These are phyloP conservation scores for Desmophyllum pertusum DNA, from an alignment of 92 coral and sea anemone genomes.

Conservation along the genomic window DNA sequence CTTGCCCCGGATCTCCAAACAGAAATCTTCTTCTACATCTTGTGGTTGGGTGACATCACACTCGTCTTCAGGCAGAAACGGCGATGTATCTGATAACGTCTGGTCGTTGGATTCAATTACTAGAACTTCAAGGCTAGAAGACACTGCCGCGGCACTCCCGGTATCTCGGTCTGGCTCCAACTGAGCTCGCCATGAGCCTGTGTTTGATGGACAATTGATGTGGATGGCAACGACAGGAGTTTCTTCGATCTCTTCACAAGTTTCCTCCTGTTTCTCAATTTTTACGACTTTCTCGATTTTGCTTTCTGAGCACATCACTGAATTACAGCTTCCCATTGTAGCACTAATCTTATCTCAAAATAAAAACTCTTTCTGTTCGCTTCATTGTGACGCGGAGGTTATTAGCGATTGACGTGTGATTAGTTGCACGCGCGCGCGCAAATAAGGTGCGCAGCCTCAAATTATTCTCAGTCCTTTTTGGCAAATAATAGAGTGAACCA, in stretches of 20 bases:
- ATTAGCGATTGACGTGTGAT: background rate
- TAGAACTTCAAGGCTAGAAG: background rate
- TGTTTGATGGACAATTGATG: background rate
- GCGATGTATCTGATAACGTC: background rate
- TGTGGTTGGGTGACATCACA: background rate
- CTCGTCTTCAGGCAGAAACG: background rate
- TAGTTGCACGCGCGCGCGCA: background rate
- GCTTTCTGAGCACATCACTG: background rate
- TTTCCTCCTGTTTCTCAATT: no score
- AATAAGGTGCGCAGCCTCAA: no score
- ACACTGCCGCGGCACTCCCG: background rate
- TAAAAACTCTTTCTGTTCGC: background rate
- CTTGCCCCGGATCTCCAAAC: constrained; percentile 3
- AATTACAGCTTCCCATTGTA: constrained; percentile 8
- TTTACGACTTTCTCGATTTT: background rate
- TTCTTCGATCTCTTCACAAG: background rate
- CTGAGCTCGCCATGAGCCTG: background rate
- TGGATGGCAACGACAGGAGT: background rate
- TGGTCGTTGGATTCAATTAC: background rate
- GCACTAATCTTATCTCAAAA: background rate
- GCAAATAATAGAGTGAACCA: no score
- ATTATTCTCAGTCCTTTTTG: no score
- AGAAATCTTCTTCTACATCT: background rate
- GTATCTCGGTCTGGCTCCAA: background rate
- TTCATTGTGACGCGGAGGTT: background rate